Percentiles rank a stretch among this genome's conserved stretches.
Evolutionary conservation across 1,140 invertebrate species (phyloP).

Genomic region (Hyposmocoma kahamanoa): DNA sequence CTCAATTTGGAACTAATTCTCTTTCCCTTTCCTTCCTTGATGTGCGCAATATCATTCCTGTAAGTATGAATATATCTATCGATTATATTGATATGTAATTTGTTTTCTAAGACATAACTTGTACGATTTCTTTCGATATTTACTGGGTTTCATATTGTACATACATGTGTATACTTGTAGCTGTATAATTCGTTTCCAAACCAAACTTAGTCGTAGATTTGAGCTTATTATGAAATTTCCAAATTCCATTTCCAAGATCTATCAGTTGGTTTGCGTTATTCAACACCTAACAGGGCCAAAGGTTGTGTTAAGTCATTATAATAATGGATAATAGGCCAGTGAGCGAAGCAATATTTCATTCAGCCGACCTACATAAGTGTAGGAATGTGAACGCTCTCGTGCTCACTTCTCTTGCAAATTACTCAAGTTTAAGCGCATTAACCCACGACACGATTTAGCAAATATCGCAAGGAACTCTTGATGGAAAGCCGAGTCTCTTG

Average conservation of each 20-base stretch:
- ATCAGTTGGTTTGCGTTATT: neutral
- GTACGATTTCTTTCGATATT: too few species aligned
- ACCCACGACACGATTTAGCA: slow-evolving; percentile 25
- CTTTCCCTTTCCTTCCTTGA: too few species aligned
- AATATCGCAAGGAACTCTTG: slow-evolving; percentile 14
- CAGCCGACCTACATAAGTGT: slow-evolving; percentile 11
- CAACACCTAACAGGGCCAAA: neutral
- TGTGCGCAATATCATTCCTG: too few species aligned
- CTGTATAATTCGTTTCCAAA: too few species aligned
- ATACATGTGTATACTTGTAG: too few species aligned
- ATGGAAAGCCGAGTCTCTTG: slow-evolving; percentile 18
- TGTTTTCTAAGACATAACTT: too few species aligned
- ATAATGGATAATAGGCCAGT: neutral
- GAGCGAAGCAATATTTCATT: slow-evolving; percentile 11
- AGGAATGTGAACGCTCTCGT: neutral
- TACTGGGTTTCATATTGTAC: too few species aligned
- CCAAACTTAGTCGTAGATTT: too few species aligned
- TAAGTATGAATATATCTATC: too few species aligned
- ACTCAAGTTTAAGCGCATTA: slow-evolving; percentile 23
- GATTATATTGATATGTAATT: too few species aligned
- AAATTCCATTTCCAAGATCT: neutral
- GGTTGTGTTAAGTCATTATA: slow-evolving; percentile 1
- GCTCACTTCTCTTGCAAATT: slow-evolving; percentile 21
- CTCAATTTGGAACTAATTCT: slow-evolving; percentile 4
- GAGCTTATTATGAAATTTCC: too few species aligned